phyloP scores from a whole-genome alignment of 2,113 vertebrate species.

The Engystomops pustulosus region DNA sequence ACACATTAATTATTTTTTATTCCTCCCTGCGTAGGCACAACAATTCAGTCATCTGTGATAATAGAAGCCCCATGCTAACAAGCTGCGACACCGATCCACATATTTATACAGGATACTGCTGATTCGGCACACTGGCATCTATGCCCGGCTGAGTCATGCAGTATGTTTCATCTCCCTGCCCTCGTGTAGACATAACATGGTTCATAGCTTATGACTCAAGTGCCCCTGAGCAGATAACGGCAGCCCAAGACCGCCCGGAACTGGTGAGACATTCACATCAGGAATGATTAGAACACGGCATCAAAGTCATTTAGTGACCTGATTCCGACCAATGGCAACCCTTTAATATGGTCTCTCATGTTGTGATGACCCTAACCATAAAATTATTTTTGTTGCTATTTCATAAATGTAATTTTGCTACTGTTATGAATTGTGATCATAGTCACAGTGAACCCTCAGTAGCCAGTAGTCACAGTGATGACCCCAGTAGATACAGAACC shows the following conservation, averaged over 20 bases:
- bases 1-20: conserved; percentile 14
- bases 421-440: too few species aligned
- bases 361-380: too few species aligned
- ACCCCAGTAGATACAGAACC: too few species aligned
- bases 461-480: too few species aligned
- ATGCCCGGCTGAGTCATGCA: conserved; percentile 60
- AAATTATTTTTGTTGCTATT: too few species aligned
- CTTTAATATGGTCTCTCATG: too few species aligned
- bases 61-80: conserved; percentile 16
- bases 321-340: too few species aligned
- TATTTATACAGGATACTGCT: conserved; percentile 62
- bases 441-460: too few species aligned
- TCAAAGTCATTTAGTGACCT: too few species aligned
- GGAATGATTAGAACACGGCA: too few species aligned
- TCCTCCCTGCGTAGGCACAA: conserved; percentile 19
- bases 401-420: too few species aligned
- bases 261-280: conserved; percentile 61
- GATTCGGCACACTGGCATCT: conserved; percentile 64
- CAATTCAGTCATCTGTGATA: conserved; percentile 50
- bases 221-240: conserved; percentile 62
- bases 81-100: conserved; percentile 66
- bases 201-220: conserved; percentile 64
- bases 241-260: conserved; percentile 62
- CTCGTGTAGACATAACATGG: conserved; percentile 64
- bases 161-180: conserved; percentile 62